phyloP scores from a whole-genome alignment of 2,888 invertebrate genomes.

The Callyntrura sp. region DNA sequence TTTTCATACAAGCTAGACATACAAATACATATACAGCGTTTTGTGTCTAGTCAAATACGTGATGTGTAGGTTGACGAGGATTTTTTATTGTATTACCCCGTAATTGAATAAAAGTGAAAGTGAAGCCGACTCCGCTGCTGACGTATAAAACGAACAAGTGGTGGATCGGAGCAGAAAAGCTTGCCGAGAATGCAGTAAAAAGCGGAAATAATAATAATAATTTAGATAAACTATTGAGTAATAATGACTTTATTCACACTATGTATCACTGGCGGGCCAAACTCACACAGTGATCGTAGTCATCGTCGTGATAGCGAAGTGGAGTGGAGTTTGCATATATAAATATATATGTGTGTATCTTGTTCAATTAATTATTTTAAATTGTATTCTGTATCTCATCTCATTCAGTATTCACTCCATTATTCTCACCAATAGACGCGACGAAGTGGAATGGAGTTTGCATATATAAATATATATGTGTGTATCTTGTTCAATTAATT shows the following conservation, averaged over 20 bases:
- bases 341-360: no score
- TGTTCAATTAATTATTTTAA: conserved; percentile 8
- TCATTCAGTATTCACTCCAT: conserved; percentile 16
- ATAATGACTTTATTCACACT: not conserved
- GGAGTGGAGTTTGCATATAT: not conserved
- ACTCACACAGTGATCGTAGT: not conserved
- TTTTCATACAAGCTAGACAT: not conserved
- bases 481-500: conserved; percentile 6
- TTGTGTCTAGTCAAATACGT: not conserved
- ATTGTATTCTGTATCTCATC: conserved; percentile 13
- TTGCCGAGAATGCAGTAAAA: not conserved
- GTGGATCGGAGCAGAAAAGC: not conserved
- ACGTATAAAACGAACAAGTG: not conserved
- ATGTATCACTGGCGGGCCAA: not conserved
- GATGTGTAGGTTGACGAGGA: not conserved
- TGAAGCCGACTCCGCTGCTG: not conserved
- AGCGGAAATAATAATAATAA: conserved; percentile 10
- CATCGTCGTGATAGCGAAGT: not conserved
- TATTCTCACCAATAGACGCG: not conserved
- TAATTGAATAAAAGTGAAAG: conserved; percentile 12
- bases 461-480: no score
- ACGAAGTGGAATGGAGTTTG: not conserved
- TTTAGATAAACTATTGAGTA: conserved; percentile 12
- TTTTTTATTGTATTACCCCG: conserved; percentile 6
- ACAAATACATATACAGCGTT: no score